Percentiles rank a stretch among this genome's conserved stretches.
phyloP scores from a whole-genome alignment of 2,888 invertebrate species.

The Cheilosia grossa region DNA sequence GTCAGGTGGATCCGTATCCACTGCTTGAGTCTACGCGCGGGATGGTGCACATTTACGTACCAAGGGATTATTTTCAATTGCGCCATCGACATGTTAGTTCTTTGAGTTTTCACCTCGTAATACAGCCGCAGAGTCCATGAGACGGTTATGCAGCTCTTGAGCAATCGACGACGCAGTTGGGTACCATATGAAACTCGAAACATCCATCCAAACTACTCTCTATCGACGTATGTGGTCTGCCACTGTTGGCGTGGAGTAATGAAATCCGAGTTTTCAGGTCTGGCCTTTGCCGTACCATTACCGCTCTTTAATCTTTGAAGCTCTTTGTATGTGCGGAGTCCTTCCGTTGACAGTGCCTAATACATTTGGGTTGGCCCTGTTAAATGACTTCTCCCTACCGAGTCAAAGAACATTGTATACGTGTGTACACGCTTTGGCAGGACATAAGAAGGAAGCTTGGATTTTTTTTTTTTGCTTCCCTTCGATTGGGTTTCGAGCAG shows the following conservation, averaged over 20 bases:
- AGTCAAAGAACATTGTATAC: neutral
- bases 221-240: slow-evolving; percentile 25
- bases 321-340: neutral
- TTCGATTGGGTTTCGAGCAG: neutral
- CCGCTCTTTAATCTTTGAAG: slow-evolving; percentile 59
- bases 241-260: slow-evolving; percentile 63
- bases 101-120: neutral
- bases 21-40: neutral
- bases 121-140: neutral
- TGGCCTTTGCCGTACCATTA: slow-evolving; percentile 9
- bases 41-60: slow-evolving; percentile 6
- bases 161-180: slow-evolving; percentile 18
- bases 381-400: slow-evolving; percentile 8
- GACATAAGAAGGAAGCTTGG: too few relatives aligned
- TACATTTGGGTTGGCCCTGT: neutral
- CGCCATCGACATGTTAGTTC: slow-evolving; percentile 50
- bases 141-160: slow-evolving; percentile 11
- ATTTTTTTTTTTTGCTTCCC: neutral
- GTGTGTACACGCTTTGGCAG: neutral
- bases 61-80: slow-evolving; percentile 66
- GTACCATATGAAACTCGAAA: slow-evolving; percentile 15
- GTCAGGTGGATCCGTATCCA: neutral
- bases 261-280: slow-evolving; percentile 51
- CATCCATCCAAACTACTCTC: slow-evolving; percentile 24
- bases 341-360: slow-evolving; percentile 7